Evolutionary conservation across 2,113 vertebrate genomes (phyloP).

Genomic region (Neodon shergylaensis): DNA sequence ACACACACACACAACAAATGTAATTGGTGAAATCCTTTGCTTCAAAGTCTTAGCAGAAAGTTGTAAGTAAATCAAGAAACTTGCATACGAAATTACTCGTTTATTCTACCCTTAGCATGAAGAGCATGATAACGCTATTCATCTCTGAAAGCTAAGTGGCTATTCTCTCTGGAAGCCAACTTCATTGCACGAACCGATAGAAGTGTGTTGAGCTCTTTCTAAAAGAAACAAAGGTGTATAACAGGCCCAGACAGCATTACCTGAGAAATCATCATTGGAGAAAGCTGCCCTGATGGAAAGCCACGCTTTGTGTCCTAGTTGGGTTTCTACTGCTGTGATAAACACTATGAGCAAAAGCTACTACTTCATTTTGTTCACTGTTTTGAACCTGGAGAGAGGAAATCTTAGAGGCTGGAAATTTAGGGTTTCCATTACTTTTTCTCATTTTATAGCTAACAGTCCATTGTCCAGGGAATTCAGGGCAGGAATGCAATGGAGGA

Average conservation of each 20-base stretch:
- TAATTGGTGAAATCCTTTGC: conserved; percentile 76
- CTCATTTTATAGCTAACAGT: not conserved
- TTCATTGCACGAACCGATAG: conserved; percentile 30
- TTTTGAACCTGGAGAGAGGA: too few relatives aligned
- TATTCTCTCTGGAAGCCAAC: conserved; percentile 63
- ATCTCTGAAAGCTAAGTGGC: conserved; percentile 39
- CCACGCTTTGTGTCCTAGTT: not conserved
- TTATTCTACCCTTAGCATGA: conserved; percentile 69
- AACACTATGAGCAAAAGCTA: not conserved
- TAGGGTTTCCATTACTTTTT: not conserved
- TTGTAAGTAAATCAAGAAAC: conserved; percentile 79
- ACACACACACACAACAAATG: conserved; percentile 79
- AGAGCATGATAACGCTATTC: conserved; percentile 54
- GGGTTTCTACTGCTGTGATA: not conserved
- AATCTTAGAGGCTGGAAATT: too few relatives aligned
- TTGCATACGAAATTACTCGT: conserved; percentile 73
- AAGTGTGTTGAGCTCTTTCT: conserved; percentile 35
- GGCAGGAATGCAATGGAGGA: not conserved
- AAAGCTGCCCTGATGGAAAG: conserved; percentile 9
- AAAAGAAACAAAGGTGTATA: not conserved
- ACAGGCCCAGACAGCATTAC: conserved; percentile 3
- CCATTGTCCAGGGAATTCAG: not conserved
- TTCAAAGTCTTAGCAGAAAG: conserved; percentile 78
- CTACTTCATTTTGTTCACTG: too few relatives aligned
- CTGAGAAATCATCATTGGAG: not conserved